phyloP scores from a whole-genome alignment of 2,888 invertebrate species.

The Adelognathus sp. region DNA sequence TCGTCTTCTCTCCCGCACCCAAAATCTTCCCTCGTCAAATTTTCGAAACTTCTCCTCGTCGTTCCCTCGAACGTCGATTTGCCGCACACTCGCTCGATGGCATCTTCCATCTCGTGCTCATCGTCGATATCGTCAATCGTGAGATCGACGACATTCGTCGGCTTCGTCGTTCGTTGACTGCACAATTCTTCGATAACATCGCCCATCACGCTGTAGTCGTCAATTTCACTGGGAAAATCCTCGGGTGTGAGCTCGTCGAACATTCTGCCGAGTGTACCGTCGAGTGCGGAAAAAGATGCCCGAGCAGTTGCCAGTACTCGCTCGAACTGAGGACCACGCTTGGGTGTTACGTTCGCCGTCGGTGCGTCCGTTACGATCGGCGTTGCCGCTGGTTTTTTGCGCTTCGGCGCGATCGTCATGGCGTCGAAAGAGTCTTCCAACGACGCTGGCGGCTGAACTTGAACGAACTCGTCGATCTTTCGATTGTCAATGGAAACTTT shows the following conservation, averaged over 20 bases:
- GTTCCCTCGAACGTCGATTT: no score
- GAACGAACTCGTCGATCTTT: constrained; percentile 73
- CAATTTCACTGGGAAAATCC: constrained; percentile 78
- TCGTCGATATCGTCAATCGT: not conserved
- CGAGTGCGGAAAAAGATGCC: constrained; percentile 72
- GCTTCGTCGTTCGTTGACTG: constrained; percentile 41
- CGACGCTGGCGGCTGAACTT: constrained; percentile 63
- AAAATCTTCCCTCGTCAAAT: not conserved
- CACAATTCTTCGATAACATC: constrained; percentile 83
- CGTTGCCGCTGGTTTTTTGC: constrained; percentile 67
- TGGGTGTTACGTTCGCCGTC: constrained; percentile 68
- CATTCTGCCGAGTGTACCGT: constrained; percentile 78
- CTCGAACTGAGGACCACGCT: constrained; percentile 73
- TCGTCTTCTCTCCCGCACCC: not conserved
- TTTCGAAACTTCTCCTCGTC: constrained; percentile 19
- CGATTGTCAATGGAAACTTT: constrained; percentile 50
- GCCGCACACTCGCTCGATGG: not conserved
- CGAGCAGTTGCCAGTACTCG: constrained; percentile 74
- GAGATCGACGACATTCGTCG: constrained; percentile 28
- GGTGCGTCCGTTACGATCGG: no score
- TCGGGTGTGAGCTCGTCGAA: constrained; percentile 75
- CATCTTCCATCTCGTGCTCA: not conserved
- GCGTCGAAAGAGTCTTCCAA: constrained; percentile 73
- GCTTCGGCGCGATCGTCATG: constrained; percentile 76
- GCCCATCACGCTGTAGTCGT: constrained; percentile 82